Evolutionary conservation across 30 jellyfish, hydroid and myxozoan genomes (phyloP), one percentile per base, ranked within the genome.

Genomic region (Cassiopea andromeda): DNA sequence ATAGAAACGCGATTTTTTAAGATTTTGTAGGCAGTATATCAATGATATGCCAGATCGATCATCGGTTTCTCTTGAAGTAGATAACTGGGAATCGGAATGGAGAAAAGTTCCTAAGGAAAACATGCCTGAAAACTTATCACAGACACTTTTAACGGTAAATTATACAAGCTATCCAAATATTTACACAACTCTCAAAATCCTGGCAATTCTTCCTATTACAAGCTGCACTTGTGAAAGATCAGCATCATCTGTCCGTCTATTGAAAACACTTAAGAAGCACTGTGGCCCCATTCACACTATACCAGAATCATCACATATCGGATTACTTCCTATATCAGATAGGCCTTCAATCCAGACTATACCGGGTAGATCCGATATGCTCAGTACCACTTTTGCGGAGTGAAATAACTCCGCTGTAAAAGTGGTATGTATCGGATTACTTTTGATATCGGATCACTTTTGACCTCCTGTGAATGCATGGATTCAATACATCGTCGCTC

Each of bases 191-290:
- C 59, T 83, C 16, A 69, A 71, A 44, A 49, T 85, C 48, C 68
- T 72, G 48, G 93, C 93, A 18, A 81, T 75, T 46, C 79, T 71
- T 73, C 93, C 89, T 6, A 73, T 48, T 16, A 85, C 93, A 6
- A 71, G 87, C 59, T 85, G 87, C 48, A 47, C 79, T 1, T 72
- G 80, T 7, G 87, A 85, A 75, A 80, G 89, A 58, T 85, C 90
- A n/a, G 79, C 80, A 9, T 80, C 80, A 54, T 57, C 89, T 1
- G 44, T 80, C 67, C 78, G 81, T 1, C 89, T 61, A 2, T 47
- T 80, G 3, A 80, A 54, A 27, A 80, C 89, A 60, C 48, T 17
- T 46, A 80, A 61, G 89, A 45, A 80, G 80, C 78, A 59, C 89
- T 10, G 59, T 80, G 89, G 9, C 78, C 18, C 73, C 46, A 77